Evolutionary conservation across 2,888 invertebrate genomes (phyloP).

Genomic region (Spicauda simplicius): DNA sequence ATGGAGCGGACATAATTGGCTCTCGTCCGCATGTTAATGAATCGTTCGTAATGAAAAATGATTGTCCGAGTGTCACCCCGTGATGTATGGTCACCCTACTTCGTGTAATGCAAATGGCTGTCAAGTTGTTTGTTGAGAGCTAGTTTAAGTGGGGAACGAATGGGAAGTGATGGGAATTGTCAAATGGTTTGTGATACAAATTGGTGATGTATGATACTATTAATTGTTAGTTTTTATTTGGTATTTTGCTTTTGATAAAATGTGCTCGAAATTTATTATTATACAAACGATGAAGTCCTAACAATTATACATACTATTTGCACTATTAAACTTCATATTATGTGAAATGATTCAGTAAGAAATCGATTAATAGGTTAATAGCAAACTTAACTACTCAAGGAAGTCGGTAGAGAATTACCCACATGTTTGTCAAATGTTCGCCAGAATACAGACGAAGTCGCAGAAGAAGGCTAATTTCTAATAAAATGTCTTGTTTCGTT

Average conservation of each 20-base stretch:
- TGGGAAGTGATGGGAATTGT: slow-evolving; percentile 16
- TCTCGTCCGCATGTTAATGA: slow-evolving; percentile 77
- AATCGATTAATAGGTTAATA: no score
- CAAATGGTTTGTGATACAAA: slow-evolving; percentile 19
- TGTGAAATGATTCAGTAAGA: no score
- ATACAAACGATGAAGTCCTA: no score
- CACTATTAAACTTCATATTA: no score
- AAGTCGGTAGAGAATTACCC: no score
- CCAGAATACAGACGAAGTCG: no score
- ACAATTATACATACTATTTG: no score
- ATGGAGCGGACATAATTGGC: slow-evolving; percentile 78
- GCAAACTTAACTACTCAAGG: no score
- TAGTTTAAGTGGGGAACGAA: slow-evolving; percentile 30
- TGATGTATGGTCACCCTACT: slow-evolving; percentile 67
- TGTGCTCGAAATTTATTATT: background rate
- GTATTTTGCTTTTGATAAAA: background rate
- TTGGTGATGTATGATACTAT: slow-evolving; percentile 21
- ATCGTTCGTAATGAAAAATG: slow-evolving; percentile 82
- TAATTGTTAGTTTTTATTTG: background rate
- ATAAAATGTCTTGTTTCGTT: no score
- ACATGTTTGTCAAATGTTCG: no score
- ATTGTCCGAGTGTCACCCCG: slow-evolving; percentile 54
- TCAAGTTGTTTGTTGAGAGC: slow-evolving; percentile 38
- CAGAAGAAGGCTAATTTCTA: no score
- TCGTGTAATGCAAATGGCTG: slow-evolving; percentile 62